phyloP scores from a whole-genome alignment of 2,888 invertebrate species.

The Cinara cedri region DNA sequence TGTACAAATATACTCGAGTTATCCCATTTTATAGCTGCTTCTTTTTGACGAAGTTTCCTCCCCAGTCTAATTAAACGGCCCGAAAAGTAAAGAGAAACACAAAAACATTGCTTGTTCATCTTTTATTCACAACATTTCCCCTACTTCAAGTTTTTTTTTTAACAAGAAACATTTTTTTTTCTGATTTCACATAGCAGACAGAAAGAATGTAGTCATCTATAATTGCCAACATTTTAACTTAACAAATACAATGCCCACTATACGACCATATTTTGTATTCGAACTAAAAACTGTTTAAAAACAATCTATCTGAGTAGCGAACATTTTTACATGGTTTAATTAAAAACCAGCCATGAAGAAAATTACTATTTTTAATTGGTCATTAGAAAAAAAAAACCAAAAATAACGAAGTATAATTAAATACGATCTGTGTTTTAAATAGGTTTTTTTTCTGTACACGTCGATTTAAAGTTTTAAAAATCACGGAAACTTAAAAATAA shows the following conservation, averaged over 20 bases:
- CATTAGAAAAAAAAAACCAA: neutral
- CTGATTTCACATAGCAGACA: neutral
- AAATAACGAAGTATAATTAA: too few species aligned
- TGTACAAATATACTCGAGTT: neutral
- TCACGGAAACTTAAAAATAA: neutral
- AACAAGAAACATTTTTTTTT: constrained; percentile 26
- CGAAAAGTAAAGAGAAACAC: constrained; percentile 5
- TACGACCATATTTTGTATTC: neutral
- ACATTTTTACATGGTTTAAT: neutral
- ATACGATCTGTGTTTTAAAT: too few species aligned
- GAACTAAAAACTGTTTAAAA: neutral
- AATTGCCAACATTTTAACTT: neutral
- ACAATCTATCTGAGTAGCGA: neutral
- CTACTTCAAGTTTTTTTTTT: neutral
- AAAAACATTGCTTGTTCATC: constrained; percentile 19
- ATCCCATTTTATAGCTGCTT: too few species aligned
- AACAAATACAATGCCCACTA: too few species aligned
- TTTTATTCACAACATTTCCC: constrained; percentile 32
- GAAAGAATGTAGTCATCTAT: neutral
- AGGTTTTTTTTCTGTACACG: too few species aligned
- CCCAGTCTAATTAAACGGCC: constrained; percentile 16
- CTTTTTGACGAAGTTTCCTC: neutral
- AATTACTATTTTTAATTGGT: too few species aligned
- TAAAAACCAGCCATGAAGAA: too few species aligned
- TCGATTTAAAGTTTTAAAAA: constrained; percentile 6